A percentile compares a stretch with the other conserved stretches of the same genome.
Evolutionary conservation across 2,888 invertebrate species (phyloP).

Genomic region (Limnephilus auricula): DNA sequence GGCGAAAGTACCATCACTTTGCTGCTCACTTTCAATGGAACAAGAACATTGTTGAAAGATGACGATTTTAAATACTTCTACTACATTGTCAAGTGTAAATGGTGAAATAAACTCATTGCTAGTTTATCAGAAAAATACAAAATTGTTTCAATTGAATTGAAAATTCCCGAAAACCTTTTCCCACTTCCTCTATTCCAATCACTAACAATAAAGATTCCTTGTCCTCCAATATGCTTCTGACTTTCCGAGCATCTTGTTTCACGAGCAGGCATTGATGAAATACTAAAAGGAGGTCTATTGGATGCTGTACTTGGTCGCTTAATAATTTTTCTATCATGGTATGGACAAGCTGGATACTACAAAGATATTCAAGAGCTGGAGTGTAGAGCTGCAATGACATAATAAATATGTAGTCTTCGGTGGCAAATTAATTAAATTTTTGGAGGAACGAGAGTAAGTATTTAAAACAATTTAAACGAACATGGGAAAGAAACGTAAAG

Average conservation of each 20-base stretch:
- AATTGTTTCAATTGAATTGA: constrained; percentile 48
- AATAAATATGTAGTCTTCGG: not conserved
- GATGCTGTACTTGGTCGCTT: not conserved
- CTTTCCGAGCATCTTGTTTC: not conserved
- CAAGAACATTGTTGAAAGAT: constrained; percentile 60
- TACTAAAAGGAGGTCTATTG: not conserved
- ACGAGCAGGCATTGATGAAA: not conserved
- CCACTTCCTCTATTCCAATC: not conserved
- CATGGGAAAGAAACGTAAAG: not conserved
- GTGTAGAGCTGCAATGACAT: not conserved
- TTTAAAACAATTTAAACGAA: not conserved
- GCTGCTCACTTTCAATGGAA: constrained; percentile 60
- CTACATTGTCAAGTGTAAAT: constrained; percentile 80
- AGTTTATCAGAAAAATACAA: constrained; percentile 76
- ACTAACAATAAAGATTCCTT: not conserved
- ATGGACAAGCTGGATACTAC: not conserved
- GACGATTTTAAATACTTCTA: constrained; percentile 65
- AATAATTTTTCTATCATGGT: not conserved
- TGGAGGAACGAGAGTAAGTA: not conserved
- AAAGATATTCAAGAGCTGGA: not conserved
- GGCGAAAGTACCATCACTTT: constrained; percentile 57
- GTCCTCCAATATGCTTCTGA: not conserved
- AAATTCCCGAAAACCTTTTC: constrained; percentile 6
- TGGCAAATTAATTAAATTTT: not conserved
- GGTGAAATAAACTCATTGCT: constrained; percentile 81